phyloP scores from a whole-genome alignment of 1,140 invertebrate species.

The Platorchestia sp. region DNA sequence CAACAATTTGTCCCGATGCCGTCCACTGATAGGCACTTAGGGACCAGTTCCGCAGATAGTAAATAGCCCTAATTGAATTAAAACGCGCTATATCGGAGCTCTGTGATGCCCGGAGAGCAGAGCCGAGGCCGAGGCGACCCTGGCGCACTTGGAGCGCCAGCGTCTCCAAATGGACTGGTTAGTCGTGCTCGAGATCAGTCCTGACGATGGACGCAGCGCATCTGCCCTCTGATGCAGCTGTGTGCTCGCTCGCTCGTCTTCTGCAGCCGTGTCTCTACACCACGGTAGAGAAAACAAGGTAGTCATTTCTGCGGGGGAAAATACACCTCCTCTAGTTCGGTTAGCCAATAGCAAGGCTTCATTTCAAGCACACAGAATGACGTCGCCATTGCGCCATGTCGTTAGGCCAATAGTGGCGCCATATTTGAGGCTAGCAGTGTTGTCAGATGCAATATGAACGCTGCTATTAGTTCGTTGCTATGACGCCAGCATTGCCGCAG shows the following conservation, averaged over 20 bases:
- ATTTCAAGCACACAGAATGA: too few species aligned
- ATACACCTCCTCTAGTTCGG: too few species aligned
- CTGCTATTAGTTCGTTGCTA: too few species aligned
- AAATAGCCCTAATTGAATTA: slow-evolving; percentile 53
- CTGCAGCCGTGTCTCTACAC: neutral
- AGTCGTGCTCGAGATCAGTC: neutral
- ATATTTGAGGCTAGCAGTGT: too few species aligned
- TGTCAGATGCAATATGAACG: too few species aligned
- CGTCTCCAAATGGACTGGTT: neutral
- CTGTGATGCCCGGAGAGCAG: slow-evolving; percentile 26
- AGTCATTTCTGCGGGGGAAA: too few species aligned
- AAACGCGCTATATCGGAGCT: neutral
- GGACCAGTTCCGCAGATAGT: neutral
- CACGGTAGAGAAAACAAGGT: too few species aligned
- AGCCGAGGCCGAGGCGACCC: neutral
- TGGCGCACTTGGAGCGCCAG: neutral
- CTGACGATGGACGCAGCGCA: neutral
- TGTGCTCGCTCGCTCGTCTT: neutral
- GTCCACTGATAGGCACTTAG: slow-evolving; percentile 15
- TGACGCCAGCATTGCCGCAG: too few species aligned
- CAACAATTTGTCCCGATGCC: slow-evolving; percentile 32
- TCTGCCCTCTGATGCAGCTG: neutral
- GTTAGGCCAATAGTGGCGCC: too few species aligned
- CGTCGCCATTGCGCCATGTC: too few species aligned
- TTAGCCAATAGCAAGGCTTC: too few species aligned